Percentiles rank a stretch among this genome's conserved stretches.
These are phyloP conservation scores for Chironex yamaguchii DNA, from an alignment of 30 jellyfish, hydroid and myxozoan genomes.

Conservation along the genomic window DNA sequence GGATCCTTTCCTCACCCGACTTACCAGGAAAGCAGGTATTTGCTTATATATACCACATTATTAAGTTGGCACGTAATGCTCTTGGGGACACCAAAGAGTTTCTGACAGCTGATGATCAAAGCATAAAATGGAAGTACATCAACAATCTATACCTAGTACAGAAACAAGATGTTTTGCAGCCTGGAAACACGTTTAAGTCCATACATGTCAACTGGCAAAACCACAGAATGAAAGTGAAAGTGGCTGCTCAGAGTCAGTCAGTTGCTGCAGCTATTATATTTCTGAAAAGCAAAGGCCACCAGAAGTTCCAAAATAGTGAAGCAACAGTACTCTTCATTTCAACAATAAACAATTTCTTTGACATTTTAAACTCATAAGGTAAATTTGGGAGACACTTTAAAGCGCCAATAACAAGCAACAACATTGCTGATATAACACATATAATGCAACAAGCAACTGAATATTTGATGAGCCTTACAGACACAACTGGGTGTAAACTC, in stretches of 20 bases:
- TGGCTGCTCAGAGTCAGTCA: neutral
- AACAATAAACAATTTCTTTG: constrained; percentile 50
- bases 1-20: constrained; percentile 30
- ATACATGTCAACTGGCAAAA: too few species aligned
- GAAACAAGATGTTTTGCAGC: neutral
- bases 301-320: constrained; percentile 39
- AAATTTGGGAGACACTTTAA: constrained; percentile 27
- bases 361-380: constrained; percentile 61
- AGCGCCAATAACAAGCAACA: neutral
- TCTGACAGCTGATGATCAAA: neutral
- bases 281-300: neutral
- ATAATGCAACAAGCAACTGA: neutral
- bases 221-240: neutral
- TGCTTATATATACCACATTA: constrained; percentile 17
- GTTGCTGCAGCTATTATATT: neutral
- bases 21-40: constrained; percentile 1
- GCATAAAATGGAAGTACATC: neutral
- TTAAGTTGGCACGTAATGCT: constrained; percentile 48
- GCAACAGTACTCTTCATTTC: constrained; percentile 54
- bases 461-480: neutral
- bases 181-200: neutral
- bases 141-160: neutral
- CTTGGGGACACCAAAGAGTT: constrained; percentile 6
- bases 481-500: neutral
- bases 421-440: neutral